Conservation (phyloP, 1,140 invertebrate genomes). For the Caerostris darwini region DNA sequence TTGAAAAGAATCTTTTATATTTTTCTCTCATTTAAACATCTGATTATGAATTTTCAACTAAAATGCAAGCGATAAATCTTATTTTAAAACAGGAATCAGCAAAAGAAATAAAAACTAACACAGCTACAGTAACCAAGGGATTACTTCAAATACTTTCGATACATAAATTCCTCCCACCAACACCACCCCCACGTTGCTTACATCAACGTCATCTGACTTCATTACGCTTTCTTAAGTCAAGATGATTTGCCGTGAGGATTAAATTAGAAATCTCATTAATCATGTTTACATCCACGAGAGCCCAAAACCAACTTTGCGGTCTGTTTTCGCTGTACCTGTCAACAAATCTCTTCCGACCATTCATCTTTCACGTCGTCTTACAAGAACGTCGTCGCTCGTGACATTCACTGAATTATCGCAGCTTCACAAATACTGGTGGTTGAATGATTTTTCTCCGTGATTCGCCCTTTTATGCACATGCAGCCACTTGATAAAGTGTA, state of each 20-base stretch:
- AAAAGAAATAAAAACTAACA: too few species aligned
- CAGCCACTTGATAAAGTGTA: background rate
- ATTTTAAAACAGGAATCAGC: too few species aligned
- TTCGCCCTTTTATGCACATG: background rate
- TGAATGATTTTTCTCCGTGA: background rate
- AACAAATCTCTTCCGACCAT: background rate
- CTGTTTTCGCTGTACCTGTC: background rate
- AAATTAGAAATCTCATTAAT: slow-evolving; percentile 17
- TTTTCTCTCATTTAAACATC: too few species aligned
- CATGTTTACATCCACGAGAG: background rate
- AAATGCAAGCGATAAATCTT: too few species aligned
- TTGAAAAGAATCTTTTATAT: too few species aligned
- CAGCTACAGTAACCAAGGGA: too few species aligned
- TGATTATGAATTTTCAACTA: too few species aligned
- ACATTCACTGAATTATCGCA: background rate
- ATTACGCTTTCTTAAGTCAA: background rate
- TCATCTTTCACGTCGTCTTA: background rate
- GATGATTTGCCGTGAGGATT: background rate
- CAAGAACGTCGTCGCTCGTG: background rate
- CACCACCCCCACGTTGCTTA: too few species aligned
- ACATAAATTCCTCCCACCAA: too few species aligned
- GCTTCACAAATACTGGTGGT: background rate
- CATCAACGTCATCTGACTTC: too few species aligned
- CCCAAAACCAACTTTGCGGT: background rate
- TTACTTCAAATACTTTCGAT: too few species aligned